Percentiles rank a stretch among this genome's conserved stretches.
Evolutionary conservation across 2,113 vertebrate genomes (phyloP).

Genomic region (Podilymbus podiceps): DNA sequence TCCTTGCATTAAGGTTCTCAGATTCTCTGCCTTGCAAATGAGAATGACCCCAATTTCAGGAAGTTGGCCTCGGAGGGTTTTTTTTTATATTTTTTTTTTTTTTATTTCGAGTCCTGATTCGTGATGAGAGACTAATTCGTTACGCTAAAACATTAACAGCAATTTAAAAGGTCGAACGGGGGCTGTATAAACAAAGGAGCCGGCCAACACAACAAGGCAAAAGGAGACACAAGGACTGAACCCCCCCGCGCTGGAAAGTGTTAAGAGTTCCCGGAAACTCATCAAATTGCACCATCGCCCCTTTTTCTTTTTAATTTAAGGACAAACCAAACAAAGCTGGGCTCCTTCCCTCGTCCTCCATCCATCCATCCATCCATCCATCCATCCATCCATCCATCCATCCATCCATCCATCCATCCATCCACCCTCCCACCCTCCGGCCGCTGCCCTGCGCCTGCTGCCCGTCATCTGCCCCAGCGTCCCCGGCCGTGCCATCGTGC

Average conservation of each 20-base stretch:
- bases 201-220: conserved; percentile 72
- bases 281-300: neutral
- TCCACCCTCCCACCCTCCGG: neutral
- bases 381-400: neutral
- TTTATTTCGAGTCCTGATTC: conserved; percentile 94
- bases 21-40: conserved; percentile 99
- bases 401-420: no score
- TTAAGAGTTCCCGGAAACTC: conserved; percentile 14
- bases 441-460: neutral
- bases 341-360: neutral
- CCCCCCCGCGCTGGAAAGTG: neutral
- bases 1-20: conserved; percentile 87
- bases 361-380: neutral
- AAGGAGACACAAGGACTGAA: conserved; percentile 61
- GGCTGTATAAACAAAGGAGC: conserved; percentile 85
- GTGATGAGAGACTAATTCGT: conserved; percentile 99
- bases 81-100: conserved; percentile 71
- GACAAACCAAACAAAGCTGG: neutral
- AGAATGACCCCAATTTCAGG: conserved; percentile 99
- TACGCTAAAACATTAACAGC: conserved; percentile 99
- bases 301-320: neutral
- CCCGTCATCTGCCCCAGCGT: neutral
- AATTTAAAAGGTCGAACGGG: conserved; percentile 94
- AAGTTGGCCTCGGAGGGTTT: conserved; percentile 89
- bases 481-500: neutral